Base-by-base conservation (phyloP, 2,797 vertebrate genomes). In the Premnoplex brunnescens region DNA sequence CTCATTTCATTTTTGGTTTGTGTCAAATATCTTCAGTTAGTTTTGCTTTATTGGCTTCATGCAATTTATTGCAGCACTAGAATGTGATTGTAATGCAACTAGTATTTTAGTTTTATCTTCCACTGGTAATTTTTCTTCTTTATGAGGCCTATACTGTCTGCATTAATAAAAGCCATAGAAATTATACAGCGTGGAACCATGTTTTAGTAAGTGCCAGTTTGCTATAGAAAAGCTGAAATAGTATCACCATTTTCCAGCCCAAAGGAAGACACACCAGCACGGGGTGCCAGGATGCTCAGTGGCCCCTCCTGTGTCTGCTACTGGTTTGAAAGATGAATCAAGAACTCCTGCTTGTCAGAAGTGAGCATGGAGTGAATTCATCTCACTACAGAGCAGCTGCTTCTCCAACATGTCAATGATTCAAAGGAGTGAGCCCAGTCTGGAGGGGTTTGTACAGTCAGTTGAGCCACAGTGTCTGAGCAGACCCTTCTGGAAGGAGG, bases 1-100 rank as follows among this genome's bases (percentile, higher is more conserved):
- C 96, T 97, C 97, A 91, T 97, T 97, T 97, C 96, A 91, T 97
- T 98, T 98, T 98, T 98, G 97, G 97, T 97, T 97, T 97, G 96
- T 98, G 97, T 97, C 98, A 98, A 98, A 97, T 97, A 97, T 96
- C 97, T 98, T 97, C 97, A 93, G 97, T 98, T 97, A 98, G 97
- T 97, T 97, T 98, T 97, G 97, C 96, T 97, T 98, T 98, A 98
- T 98, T 98, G 97, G 97, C 95, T 97, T 96, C 96, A 60, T 86
- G 95, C 96, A 97, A 97, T 97, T 98, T 98, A 98, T 97, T 97
- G 96, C 93, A 64, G 96, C 95, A 96, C 96, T 98, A 96, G 96
- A 97, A 97, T 96, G 95, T 80, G 83, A 98, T 97, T 97, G 97
- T 97, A 97, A 97, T 97, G 94, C 96, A 97, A 97, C 96, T 92